Evolutionary conservation across 2,113 vertebrate genomes (phyloP).

Genomic region (Apodemus speciosus): DNA sequence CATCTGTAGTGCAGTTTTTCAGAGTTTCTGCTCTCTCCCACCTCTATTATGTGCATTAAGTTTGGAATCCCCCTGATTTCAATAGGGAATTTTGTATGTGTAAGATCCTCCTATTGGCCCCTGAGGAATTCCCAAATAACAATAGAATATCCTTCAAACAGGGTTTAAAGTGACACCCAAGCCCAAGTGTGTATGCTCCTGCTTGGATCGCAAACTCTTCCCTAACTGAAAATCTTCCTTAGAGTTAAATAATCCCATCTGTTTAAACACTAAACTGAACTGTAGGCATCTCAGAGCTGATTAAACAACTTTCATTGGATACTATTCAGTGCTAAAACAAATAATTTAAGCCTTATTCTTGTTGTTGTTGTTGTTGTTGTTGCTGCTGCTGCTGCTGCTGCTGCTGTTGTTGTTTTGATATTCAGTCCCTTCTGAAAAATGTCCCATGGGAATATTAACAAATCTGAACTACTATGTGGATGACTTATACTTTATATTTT

Average conservation of each 20-base stretch:
- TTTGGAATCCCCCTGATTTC: neutral
- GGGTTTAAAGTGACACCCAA: neutral
- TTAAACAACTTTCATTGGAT: neutral
- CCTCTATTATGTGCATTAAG: neutral
- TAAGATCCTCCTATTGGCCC: neutral
- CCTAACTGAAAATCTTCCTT: neutral
- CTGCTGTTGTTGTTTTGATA: neutral
- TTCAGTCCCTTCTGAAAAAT: slow-evolving; percentile 26
- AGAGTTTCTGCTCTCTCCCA: neutral
- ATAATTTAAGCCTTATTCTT: neutral
- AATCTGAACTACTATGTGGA: neutral
- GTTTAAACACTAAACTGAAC: neutral
- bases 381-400: no score
- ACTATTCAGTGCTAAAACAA: neutral
- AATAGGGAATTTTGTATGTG: neutral
- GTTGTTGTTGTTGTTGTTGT: no score
- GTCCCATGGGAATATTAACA: neutral
- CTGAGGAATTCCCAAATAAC: neutral
- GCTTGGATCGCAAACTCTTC: neutral
- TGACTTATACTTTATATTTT: neutral
- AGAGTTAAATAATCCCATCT: neutral
- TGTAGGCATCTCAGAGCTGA: neutral
- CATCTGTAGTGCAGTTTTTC: neutral
- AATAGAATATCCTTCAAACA: neutral
- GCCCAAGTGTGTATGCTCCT: neutral